Base-by-base conservation (phyloP, 1,140 invertebrate genomes). In the Arion vulgaris region DNA sequence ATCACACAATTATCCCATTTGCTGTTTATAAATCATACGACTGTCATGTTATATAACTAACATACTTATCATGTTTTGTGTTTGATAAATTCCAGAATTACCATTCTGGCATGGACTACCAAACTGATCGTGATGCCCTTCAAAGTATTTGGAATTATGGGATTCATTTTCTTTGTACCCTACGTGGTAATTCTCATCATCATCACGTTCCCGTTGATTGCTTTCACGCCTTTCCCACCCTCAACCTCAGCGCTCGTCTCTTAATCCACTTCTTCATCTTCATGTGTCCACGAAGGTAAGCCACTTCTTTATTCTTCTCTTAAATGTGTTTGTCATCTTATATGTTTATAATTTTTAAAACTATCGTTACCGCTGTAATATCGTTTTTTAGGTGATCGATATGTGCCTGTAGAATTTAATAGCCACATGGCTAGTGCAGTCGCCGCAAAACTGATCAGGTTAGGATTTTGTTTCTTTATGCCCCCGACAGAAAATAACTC, bases 261-360 rank as follows among this genome's bases (percentile, higher is more conserved):
- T 19, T 88, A 80, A 84, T 87, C 74, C 51, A 86, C 39, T 68
- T 88, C 62, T 57, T 88, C 32, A 71, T 83, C 36, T 88, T 86
- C 79, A 76, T 86, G 45, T 82, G 88, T 71, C 87, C 86, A 28
- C 19, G 32, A 19, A 51, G 78, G 78, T 80, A 71, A 79, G 76
- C 4, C 0, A 17, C 11, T 41, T 39, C 23, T 23, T 39, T 57
- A 23, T 57, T 23, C 5, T 17, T 57, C 51, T 4, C 4, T 57
- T 57, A 4, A 57, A 19, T 49, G 9, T 49, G 45, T 49, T 19
- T 49, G 19, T 49, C 45, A 49, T 11, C 9, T 49, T n/a, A n/a
- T n/a, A n/a, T n/a, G n/a, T n/a, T n/a, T n/a, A n/a, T n/a, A n/a
- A n/a, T n/a, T n/a, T n/a, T n/a, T n/a, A n/a, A n/a, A n/a, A n/a